phyloP scores from a whole-genome alignment of 2,797 vertebrate species.

The Cynopterus sphinx region DNA sequence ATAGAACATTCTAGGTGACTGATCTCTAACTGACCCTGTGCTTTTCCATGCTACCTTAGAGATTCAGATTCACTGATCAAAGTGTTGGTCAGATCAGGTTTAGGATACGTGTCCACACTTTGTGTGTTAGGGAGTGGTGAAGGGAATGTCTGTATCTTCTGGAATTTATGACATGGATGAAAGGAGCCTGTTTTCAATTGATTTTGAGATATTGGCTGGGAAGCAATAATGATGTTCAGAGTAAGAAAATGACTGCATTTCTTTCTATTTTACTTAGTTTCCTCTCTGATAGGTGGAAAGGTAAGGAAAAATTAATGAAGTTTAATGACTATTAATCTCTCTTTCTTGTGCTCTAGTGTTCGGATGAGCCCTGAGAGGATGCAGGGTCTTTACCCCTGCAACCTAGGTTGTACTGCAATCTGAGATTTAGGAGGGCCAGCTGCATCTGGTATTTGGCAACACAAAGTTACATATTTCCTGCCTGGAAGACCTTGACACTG shows the following conservation, averaged over 20 bases:
- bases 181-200: background rate
- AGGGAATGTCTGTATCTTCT: background rate
- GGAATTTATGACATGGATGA: background rate
- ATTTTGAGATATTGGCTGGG: background rate
- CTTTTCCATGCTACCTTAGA: background rate
- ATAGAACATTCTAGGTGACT: background rate
- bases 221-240: background rate
- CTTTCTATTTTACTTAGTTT: background rate
- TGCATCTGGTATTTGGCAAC: background rate
- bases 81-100: background rate
- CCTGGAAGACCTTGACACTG: background rate
- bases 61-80: background rate
- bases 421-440: background rate
- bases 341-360: background rate
- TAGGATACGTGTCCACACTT: background rate
- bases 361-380: background rate
- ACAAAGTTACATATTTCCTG: background rate
- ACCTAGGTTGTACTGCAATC: background rate
- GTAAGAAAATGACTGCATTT: background rate
- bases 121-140: background rate
- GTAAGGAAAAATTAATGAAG: background rate
- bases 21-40: background rate
- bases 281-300: background rate
- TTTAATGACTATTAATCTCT: background rate
- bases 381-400: background rate